Base-by-base conservation (phyloP, 2,888 invertebrate genomes). In the Mimumesa dahlbomi region DNA sequence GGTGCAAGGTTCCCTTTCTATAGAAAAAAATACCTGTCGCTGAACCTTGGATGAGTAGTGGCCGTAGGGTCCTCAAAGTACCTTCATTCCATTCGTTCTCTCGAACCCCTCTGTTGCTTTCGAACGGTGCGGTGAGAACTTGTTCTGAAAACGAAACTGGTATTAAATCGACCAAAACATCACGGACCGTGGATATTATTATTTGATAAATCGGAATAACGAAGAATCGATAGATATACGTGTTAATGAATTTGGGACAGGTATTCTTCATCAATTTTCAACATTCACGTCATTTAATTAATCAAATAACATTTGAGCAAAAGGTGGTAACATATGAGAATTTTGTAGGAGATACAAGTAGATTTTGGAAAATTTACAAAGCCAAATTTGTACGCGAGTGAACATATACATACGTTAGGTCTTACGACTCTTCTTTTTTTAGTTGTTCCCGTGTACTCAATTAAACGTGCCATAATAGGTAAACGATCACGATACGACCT, bases 401-500 rank as follows among this genome's bases (percentile, higher is more conserved):
- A 5, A 11, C 11, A 2, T n/a, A n/a, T n/a, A 11, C 3, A 11
- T n/a, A 13, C 13, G 43, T 11, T 9, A 29, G 1, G 21, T n/a
- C 13, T 21, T n/a, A 2, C 21, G 22, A 9, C 4, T 16, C 4
- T 13, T 36, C 7, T 16, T 16, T 1, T 14, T 29, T n/a, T 16
- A 25, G 25, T 56, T 46, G 25, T 18, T 19, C 19, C 13, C n/a
- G 14, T 29, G 18, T 22, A 52, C 22, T 54, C 13, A 50, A 52
- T 43, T 42, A 54, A 76, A 61, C 63, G 36, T 54, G 29, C 54
- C 43, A n/a, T 45, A 73, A 58, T 52, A 36, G 66, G 34, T 57
- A 54, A 67, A 64, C 77, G 52, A 66, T 79, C 63, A 59, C 50
- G 58, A 67, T 57, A n/a, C 73, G 79, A 14, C 76, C 81, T 81